Evolutionary conservation across 1,140 invertebrate species (phyloP).

Genomic region (Pseudomyrmex dendroicus): DNA sequence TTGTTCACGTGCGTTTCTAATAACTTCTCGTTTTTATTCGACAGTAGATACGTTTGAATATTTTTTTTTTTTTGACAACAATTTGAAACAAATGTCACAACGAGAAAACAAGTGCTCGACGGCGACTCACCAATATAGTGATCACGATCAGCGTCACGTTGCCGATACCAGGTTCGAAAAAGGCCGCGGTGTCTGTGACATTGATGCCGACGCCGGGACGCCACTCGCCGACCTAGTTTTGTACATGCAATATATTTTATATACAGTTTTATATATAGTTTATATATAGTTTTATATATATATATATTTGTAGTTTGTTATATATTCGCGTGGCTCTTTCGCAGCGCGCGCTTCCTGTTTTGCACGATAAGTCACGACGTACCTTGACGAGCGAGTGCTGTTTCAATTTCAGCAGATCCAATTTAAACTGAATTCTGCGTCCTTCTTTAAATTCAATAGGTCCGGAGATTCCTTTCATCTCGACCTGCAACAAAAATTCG

Average conservation of each 20-base stretch:
- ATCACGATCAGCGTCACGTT: conserved; percentile 89
- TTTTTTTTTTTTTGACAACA: neutral
- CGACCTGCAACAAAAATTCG: conserved; percentile 86
- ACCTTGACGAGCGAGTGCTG: conserved; percentile 89
- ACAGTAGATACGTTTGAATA: neutral
- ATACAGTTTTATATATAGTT: neutral
- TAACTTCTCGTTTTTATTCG: neutral
- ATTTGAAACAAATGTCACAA: neutral
- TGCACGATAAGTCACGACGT: conserved; percentile 36
- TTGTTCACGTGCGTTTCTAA: neutral
- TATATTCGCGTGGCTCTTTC: neutral
- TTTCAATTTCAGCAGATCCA: conserved; percentile 92
- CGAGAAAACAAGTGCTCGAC: neutral
- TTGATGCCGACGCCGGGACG: conserved; percentile 86
- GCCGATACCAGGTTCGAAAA: conserved; percentile 86
- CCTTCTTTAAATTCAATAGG: conserved; percentile 92
- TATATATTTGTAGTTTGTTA: neutral
- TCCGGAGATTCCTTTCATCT: conserved; percentile 91
- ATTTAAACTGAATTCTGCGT: conserved; percentile 89
- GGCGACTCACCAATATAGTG: conserved; percentile 87
- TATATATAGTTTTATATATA: neutral
- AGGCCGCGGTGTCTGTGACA: conserved; percentile 86
- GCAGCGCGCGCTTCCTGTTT: conserved; percentile 25
- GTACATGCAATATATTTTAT: conserved; percentile 8
- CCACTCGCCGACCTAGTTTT: conserved; percentile 87